Conservation (phyloP, 2,797 vertebrate genomes). For the Gastrophryne carolinensis region DNA sequence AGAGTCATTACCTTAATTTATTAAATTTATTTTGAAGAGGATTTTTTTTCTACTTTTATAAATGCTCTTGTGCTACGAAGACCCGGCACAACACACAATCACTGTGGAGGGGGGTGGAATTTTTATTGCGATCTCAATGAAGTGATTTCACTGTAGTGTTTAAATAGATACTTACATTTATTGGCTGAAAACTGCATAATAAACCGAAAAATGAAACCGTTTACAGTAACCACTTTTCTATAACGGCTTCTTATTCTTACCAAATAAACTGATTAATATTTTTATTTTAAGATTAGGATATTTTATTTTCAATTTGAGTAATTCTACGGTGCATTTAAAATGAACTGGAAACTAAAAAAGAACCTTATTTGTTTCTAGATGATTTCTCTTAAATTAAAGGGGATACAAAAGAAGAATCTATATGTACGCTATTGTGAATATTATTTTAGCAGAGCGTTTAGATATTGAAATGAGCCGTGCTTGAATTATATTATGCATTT, state of each 20-base stretch:
- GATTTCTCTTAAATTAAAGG: no score
- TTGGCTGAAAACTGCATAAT: slow-evolving; percentile 24
- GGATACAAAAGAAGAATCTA: no score
- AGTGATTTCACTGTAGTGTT: not conserved
- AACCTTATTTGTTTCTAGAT: not conserved
- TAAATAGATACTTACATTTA: slow-evolving; percentile 24
- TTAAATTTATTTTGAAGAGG: not conserved
- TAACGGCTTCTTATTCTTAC: not conserved
- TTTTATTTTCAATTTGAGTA: not conserved
- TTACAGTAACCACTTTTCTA: slow-evolving; percentile 19
- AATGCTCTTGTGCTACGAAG: not conserved
- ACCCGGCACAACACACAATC: not conserved
- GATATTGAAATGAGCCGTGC: no score
- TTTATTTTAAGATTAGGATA: slow-evolving; percentile 7
- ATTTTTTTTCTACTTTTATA: not conserved
- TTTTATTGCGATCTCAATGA: not conserved
- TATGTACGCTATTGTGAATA: no score
- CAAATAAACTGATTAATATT: slow-evolving; percentile 20
- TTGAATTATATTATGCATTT: no score
- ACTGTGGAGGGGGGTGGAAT: not conserved
- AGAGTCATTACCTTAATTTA: not conserved
- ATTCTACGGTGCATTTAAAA: not conserved
- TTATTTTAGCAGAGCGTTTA: no score
- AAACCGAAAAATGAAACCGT: slow-evolving; percentile 21
- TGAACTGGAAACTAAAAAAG: not conserved